Conservation (phyloP, 30 jellyfish, hydroid and myxozoan genomes). For the Nemopilema nomurai region DNA sequence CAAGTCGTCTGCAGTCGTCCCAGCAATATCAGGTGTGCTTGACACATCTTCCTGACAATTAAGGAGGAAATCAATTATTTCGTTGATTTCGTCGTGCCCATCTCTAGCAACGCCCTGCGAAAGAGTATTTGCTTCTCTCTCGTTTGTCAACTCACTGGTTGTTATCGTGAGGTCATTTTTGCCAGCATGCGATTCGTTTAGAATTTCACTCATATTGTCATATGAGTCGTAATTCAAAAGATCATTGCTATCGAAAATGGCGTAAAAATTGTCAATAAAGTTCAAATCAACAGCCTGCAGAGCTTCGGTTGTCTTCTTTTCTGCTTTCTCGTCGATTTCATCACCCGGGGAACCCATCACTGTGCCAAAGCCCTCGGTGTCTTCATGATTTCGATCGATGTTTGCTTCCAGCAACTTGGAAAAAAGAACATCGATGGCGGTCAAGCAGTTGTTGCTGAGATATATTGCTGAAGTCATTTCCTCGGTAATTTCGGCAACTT, state of each 20-base stretch:
- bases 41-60: neutral
- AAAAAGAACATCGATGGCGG: slow-evolving; percentile 6
- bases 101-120: neutral
- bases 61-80: neutral
- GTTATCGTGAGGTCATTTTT: neutral
- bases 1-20: neutral
- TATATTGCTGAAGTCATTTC: slow-evolving; percentile 33
- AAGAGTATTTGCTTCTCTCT: neutral
- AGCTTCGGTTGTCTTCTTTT: neutral
- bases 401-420: neutral
- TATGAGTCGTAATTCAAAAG: neutral
- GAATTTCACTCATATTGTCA: neutral
- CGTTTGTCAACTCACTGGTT: neutral
- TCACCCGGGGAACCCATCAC: neutral
- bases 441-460: slow-evolving; percentile 30
- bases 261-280: neutral
- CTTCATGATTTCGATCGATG: neutral
- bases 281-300: neutral
- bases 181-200: neutral
- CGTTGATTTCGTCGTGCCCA: neutral
- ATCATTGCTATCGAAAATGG: neutral
- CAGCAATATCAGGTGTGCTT: neutral
- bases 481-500: slow-evolving; percentile 24
- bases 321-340: neutral
- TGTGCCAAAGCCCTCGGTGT: neutral